Conservation (phyloP, 2,797 vertebrate species). For the Apogon hyalosoma region DNA sequence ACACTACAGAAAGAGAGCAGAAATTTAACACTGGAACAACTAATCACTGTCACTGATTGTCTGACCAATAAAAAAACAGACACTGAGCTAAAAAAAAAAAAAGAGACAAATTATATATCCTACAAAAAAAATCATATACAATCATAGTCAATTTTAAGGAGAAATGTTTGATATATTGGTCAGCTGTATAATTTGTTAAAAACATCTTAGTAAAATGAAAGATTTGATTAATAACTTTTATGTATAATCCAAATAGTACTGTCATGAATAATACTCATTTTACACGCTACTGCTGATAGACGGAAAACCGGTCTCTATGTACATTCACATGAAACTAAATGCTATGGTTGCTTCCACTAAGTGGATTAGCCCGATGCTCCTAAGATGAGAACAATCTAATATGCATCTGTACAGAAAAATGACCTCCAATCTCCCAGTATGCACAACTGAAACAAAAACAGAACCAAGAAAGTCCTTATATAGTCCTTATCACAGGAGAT, state of each 20-base stretch:
- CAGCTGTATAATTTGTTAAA: slow-evolving; percentile 75
- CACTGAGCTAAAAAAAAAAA: slow-evolving; percentile 49
- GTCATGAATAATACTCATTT: slow-evolving; percentile 67
- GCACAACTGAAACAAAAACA: slow-evolving; percentile 65
- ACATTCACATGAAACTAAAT: slow-evolving; percentile 79
- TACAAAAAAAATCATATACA: slow-evolving; percentile 78
- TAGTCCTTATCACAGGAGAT: slow-evolving; percentile 80
- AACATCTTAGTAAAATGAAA: slow-evolving; percentile 75
- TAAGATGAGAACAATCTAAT: slow-evolving; percentile 66
- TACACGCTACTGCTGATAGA: slow-evolving; percentile 74
- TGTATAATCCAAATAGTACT: slow-evolving; percentile 71
- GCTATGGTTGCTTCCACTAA: slow-evolving; percentile 58
- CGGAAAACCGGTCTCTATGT: slow-evolving; percentile 70
- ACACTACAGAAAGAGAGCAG: slow-evolving; percentile 80
- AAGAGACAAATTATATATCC: slow-evolving; percentile 64
- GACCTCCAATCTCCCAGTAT: slow-evolving; percentile 67
- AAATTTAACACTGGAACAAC: slow-evolving; percentile 68
- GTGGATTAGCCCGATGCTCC: slow-evolving; percentile 61
- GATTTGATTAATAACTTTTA: slow-evolving; percentile 60
- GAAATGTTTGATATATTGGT: slow-evolving; percentile 76
- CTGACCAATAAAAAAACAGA: slow-evolving; percentile 75
- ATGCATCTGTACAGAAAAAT: slow-evolving; percentile 75
- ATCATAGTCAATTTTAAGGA: slow-evolving; percentile 77
- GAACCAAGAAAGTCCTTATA: slow-evolving; percentile 68
- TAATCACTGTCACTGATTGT: slow-evolving; percentile 81